Conservation (phyloP, 1,140 invertebrate species). For the Gonioctena quinquepunctata region DNA sequence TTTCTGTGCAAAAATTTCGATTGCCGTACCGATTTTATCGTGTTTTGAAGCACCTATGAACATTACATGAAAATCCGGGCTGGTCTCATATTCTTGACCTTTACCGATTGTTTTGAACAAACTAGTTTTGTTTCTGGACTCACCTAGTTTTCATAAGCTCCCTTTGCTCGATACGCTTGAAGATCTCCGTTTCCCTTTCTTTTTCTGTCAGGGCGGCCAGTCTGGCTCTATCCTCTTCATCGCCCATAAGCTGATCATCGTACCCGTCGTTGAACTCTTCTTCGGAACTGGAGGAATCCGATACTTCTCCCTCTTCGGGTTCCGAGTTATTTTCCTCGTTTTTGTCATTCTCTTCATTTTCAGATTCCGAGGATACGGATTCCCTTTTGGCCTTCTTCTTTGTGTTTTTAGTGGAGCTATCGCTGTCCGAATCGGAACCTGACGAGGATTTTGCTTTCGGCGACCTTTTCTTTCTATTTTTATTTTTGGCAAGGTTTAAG, state of each 20-base stretch:
- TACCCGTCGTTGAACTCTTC: conserved; percentile 72
- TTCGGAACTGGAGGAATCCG: conserved; percentile 61
- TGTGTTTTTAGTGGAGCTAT: conserved; percentile 31
- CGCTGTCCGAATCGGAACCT: conserved; percentile 62
- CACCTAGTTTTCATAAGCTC: conserved; percentile 89
- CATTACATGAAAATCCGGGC: no score
- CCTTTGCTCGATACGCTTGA: conserved; percentile 91
- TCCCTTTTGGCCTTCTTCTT: conserved; percentile 57
- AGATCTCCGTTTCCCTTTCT: conserved; percentile 96
- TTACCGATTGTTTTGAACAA: no score
- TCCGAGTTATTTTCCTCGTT: conserved; percentile 49
- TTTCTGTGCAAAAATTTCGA: no score
- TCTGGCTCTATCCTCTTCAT: conserved; percentile 89
- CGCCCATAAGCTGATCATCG: conserved; percentile 96
- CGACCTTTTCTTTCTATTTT: conserved; percentile 64
- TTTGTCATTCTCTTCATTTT: conserved; percentile 64
- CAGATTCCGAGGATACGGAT: conserved; percentile 73
- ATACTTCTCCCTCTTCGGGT: conserved; percentile 62
- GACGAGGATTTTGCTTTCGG: conserved; percentile 56
- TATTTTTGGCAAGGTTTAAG: conserved; percentile 84
- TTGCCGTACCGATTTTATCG: no score
- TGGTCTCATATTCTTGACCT: no score
- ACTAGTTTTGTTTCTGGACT: no score
- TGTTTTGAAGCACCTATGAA: no score
- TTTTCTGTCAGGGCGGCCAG: conserved; percentile 94